A percentile compares a stretch with the other conserved stretches of the same genome.
Conservation (phyloP, 2,888 invertebrate genomes). For the Aplocera efformata region DNA sequence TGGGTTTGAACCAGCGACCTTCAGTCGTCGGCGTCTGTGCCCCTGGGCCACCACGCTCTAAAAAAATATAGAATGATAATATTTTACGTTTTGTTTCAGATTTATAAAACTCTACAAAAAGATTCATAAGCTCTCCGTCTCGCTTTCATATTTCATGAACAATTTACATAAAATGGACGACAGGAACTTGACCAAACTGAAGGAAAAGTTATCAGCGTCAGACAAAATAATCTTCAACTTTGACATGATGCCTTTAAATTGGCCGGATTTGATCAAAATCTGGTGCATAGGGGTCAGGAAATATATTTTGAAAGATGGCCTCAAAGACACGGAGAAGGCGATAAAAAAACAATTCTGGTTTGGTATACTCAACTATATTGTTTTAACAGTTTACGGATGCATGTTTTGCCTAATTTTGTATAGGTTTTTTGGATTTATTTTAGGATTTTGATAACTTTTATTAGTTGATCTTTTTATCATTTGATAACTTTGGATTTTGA, state of each 20-base stretch:
- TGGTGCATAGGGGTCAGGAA: slow-evolving; percentile 34
- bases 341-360: slow-evolving; percentile 29
- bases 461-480: neutral
- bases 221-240: slow-evolving; percentile 32
- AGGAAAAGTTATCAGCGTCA: slow-evolving; percentile 18
- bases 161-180: slow-evolving; percentile 34
- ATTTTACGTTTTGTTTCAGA: slow-evolving; percentile 27
- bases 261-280: slow-evolving; percentile 20
- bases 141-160: slow-evolving; percentile 15
- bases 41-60: no score
- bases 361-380: slow-evolving; percentile 18
- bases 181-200: slow-evolving; percentile 19
- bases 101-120: slow-evolving; percentile 33
- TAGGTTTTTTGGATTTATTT: neutral
- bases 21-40: no score
- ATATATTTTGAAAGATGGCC: slow-evolving; percentile 27
- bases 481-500: neutral
- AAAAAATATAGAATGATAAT: no score
- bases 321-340: slow-evolving; percentile 21
- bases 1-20: no score
- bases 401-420: slow-evolving; percentile 1
- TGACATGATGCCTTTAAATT: slow-evolving; percentile 25
- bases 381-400: slow-evolving; percentile 6
- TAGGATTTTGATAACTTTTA: neutral
- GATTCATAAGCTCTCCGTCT: slow-evolving; percentile 20